These are phyloP conservation scores for Astropecten irregularis DNA, from an alignment of 53 echinoderm and acorn worm species.

Conservation along the genomic window DNA sequence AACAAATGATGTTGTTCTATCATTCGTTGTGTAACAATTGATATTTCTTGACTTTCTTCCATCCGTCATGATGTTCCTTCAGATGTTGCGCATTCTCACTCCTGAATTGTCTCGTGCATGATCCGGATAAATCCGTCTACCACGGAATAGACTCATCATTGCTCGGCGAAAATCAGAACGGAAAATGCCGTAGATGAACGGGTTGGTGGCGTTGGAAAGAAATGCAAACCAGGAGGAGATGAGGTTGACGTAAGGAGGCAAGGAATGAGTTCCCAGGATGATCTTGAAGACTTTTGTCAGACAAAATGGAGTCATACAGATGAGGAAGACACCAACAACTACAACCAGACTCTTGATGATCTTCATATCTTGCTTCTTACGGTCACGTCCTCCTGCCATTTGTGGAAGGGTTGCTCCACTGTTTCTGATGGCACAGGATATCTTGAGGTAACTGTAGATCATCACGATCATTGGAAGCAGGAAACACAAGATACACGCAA, in stretches of 20 bases:
- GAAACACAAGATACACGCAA: slow-evolving; percentile 48
- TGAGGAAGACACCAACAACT: slow-evolving; percentile 44
- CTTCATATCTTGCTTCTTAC: slow-evolving; percentile 14
- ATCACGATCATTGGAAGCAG: background rate
- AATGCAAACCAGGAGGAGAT: slow-evolving; percentile 12
- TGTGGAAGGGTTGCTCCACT: background rate
- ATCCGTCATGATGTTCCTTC: too few relatives aligned
- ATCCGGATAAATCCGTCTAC: background rate
- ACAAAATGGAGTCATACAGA: slow-evolving; percentile 58
- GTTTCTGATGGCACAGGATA: background rate
- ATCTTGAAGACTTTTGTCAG: slow-evolving; percentile 63
- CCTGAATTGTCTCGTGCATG: background rate
- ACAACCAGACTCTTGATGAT: slow-evolving; percentile 32
- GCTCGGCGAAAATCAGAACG: slow-evolving; percentile 36
- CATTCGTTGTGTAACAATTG: too few relatives aligned
- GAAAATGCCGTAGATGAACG: slow-evolving; percentile 55
- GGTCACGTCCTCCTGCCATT: background rate
- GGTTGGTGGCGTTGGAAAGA: slow-evolving; percentile 41
- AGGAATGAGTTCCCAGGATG: background rate
- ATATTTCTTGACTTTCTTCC: too few relatives aligned
- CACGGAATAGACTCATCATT: background rate
- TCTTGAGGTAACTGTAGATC: slow-evolving; percentile 23
- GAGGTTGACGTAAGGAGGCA: slow-evolving; percentile 27
- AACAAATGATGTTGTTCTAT: too few relatives aligned
- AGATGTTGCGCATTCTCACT: too few relatives aligned